Evolutionary conservation across 2,888 invertebrate species (phyloP).

Genomic region (Drosophila flavopinicola): DNA sequence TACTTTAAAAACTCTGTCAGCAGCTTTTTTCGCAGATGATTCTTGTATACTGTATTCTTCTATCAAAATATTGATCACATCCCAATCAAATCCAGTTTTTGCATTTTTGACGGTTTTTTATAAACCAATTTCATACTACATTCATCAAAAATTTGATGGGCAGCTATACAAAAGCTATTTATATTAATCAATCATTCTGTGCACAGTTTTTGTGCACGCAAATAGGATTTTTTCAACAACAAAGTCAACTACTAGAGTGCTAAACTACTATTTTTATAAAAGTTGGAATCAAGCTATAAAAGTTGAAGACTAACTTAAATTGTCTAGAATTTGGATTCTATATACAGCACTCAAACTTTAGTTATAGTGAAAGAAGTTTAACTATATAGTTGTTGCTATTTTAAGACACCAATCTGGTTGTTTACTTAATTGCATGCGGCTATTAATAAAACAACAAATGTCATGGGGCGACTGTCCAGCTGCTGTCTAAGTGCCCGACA

Average conservation of each 20-base stretch:
- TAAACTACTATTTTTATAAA: slow-evolving; percentile 1
- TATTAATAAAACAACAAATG: slow-evolving; percentile 64
- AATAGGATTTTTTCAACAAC: not conserved
- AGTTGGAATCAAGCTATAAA: not conserved
- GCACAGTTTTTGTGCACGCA: not conserved
- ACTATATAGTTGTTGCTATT: not conserved
- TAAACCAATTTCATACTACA: not conserved
- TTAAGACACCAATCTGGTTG: slow-evolving; percentile 13
- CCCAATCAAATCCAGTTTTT: too few relatives aligned
- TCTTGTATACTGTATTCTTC: too few relatives aligned
- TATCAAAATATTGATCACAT: too few relatives aligned
- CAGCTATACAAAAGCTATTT: not conserved
- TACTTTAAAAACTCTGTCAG: too few relatives aligned
- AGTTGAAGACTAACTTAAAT: not conserved
- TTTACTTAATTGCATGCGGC: slow-evolving; percentile 29
- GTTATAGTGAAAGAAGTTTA: not conserved
- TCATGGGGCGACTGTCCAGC: slow-evolving; percentile 9
- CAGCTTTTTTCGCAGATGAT: too few relatives aligned
- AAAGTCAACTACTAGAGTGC: not conserved
- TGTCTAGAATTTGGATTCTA: not conserved
- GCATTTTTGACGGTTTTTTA: too few relatives aligned
- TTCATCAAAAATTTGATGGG: not conserved
- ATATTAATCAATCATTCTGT: slow-evolving; percentile 7
- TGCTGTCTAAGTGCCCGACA: slow-evolving; percentile 40
- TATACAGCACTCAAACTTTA: too few relatives aligned